Percentiles rank a stretch among this genome's conserved stretches.
Evolutionary conservation across 2,888 invertebrate genomes (phyloP).

Genomic region (Melinopterus prodromus): DNA sequence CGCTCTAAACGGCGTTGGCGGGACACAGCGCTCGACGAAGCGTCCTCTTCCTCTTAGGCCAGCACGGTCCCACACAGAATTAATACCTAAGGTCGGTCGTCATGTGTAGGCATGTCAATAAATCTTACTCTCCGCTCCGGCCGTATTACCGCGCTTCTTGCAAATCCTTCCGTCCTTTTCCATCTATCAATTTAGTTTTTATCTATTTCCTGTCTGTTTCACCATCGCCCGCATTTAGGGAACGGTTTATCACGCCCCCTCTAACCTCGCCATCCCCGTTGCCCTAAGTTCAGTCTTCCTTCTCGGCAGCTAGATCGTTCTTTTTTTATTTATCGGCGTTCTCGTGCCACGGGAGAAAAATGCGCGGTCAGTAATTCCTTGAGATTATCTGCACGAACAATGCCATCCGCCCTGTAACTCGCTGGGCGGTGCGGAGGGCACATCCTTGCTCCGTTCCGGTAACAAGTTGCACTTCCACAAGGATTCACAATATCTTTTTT

Average conservation of each 20-base stretch:
- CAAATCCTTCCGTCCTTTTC: slow-evolving; percentile 45
- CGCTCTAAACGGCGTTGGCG: not conserved
- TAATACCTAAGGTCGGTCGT: slow-evolving; percentile 50
- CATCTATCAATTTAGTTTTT: slow-evolving; percentile 52
- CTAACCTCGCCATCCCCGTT: slow-evolving; percentile 18
- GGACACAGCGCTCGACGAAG: not conserved
- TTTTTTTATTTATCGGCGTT: slow-evolving; percentile 44
- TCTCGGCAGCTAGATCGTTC: slow-evolving; percentile 11
- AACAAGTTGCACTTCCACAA: slow-evolving; percentile 40
- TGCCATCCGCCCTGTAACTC: slow-evolving; percentile 29
- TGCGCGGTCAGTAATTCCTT: slow-evolving; percentile 43
- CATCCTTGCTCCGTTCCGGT: slow-evolving; percentile 13
- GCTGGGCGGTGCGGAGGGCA: not conserved
- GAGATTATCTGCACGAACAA: slow-evolving; percentile 42
- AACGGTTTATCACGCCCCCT: slow-evolving; percentile 41
- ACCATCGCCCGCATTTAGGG: slow-evolving; percentile 46
- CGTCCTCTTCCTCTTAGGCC: not conserved
- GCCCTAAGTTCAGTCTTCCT: slow-evolving; percentile 24
- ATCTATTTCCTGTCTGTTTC: slow-evolving; percentile 51
- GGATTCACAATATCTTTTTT: slow-evolving; percentile 31
- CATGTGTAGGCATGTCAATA: slow-evolving; percentile 52
- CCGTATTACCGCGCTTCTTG: slow-evolving; percentile 48
- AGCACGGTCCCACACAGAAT: slow-evolving; percentile 39
- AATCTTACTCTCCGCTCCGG: slow-evolving; percentile 48
- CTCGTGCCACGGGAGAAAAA: slow-evolving; percentile 40